Base-by-base conservation (phyloP, 2,113 vertebrate species). In the Xenus cinereus region DNA sequence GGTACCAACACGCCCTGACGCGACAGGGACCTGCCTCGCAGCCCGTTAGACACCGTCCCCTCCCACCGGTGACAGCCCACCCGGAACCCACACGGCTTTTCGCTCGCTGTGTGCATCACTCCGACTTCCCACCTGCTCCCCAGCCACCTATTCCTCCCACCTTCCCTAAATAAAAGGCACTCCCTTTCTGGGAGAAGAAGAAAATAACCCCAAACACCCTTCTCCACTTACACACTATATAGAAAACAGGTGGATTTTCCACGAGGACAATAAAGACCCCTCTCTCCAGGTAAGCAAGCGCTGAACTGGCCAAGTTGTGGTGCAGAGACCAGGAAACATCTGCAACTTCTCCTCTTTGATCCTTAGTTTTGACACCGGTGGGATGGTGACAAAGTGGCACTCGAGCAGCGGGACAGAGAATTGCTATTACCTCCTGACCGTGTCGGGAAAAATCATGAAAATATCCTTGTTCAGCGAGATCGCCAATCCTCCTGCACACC, bases 1-100 rank as follows among this genome's bases (percentile, higher is more conserved):
- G 21, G 2, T 7, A 12, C 69, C 21, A 18, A n/a, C 0, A 5
- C 0, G 8, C 10, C 54, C 54, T 1, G 6, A 15, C 3, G 39
- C 27, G 16, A 35, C n/a, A 1, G 62, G 4, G 48, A 22, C 30
- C 50, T 50, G 57, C 66, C 41, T 12, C 2, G 56, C 50, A 32
- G 39, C 26, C 64, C 7, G 11, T 10, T 9, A 7, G 23, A 30
- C 33, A 8, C 41, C 1, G 2, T 46, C 57, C 78, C n/a, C 17
- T 18, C 35, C 43, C 41, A 18, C 15, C 15, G 1, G n/a, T 2
- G n/a, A n/a, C 43, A 33, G 72, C 9, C 32, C 35, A 26, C 32
- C 7, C 41, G 0, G 3, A 7, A 9, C 54, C 53, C 35, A 6
- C 60, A 1, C 37, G 12, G 50, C 26, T 35, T 21, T 15, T 3